These are phyloP conservation scores for Anthopleura sola DNA, from an alignment of 64 coral and sea anemone genomes.

Conservation along the genomic window DNA sequence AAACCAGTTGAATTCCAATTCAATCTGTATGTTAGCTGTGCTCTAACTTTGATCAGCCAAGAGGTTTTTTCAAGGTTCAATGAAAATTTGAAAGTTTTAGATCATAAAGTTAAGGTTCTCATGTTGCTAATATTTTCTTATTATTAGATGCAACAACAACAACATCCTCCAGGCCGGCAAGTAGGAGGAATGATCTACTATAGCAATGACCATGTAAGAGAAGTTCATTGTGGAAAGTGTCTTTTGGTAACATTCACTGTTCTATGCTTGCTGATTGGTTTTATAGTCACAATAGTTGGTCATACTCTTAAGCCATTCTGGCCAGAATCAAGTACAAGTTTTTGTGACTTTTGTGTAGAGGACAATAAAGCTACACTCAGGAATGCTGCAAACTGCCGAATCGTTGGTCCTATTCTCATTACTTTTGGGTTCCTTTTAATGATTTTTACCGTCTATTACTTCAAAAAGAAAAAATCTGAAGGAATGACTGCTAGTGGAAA, in stretches of 20 bases:
- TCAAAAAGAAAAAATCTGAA: not conserved
- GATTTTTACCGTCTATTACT: not conserved
- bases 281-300: slow-evolving; percentile 9
- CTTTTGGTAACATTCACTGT: slow-evolving; percentile 3
- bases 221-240: not conserved
- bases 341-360: not conserved
- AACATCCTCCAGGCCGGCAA: not conserved
- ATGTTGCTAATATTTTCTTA: not conserved
- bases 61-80: too few relatives aligned
- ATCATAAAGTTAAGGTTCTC: too few relatives aligned
- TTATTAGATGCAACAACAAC: not conserved
- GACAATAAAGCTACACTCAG: not conserved
- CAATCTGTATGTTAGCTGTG: too few relatives aligned
- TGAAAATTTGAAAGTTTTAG: too few relatives aligned
- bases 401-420: not conserved
- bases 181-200: not conserved
- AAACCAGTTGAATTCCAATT: too few relatives aligned
- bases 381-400: not conserved
- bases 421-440: not conserved
- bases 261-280: not conserved
- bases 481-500: not conserved
- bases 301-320: not conserved
- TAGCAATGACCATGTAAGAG: not conserved
- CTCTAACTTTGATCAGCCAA: too few relatives aligned
- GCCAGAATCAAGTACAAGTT: not conserved